These are phyloP conservation scores for Lasioglossum albipes DNA, from an alignment of 1,140 invertebrate species.

Conservation along the genomic window DNA sequence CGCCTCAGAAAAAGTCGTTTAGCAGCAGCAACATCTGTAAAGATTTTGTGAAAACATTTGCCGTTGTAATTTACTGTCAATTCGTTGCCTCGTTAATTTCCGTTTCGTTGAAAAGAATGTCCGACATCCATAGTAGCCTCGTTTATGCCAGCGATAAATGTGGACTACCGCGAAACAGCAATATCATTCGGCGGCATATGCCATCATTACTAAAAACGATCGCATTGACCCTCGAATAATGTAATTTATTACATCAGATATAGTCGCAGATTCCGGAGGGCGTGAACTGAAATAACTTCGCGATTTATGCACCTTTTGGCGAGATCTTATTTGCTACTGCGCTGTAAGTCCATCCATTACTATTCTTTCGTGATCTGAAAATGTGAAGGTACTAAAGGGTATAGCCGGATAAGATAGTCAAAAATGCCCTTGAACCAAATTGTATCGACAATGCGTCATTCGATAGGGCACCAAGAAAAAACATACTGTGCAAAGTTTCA, in stretches of 20 bases:
- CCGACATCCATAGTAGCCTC: neutral
- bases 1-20: neutral
- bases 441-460: too few species aligned
- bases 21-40: neutral
- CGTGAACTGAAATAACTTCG: constrained; percentile 8
- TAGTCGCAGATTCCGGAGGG: constrained; percentile 2
- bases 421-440: too few species aligned
- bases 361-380: too few species aligned
- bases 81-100: constrained; percentile 36
- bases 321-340: neutral
- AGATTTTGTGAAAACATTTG: neutral
- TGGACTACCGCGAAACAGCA: constrained; percentile 35
- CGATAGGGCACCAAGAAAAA: too few species aligned
- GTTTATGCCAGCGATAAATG: constrained; percentile 45
- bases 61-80: constrained; percentile 13
- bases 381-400: too few species aligned
- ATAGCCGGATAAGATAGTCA: too few species aligned
- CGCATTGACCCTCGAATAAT: constrained; percentile 42
- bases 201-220: constrained; percentile 35
- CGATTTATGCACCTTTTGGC: constrained; percentile 21
- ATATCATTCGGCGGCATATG: constrained; percentile 25
- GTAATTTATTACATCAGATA: constrained; percentile 23
- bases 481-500: too few species aligned
- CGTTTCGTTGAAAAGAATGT: neutral
- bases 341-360: neutral